Evolutionary conservation across 1,140 invertebrate species (phyloP).

Genomic region (Ridgeia piscesae): DNA sequence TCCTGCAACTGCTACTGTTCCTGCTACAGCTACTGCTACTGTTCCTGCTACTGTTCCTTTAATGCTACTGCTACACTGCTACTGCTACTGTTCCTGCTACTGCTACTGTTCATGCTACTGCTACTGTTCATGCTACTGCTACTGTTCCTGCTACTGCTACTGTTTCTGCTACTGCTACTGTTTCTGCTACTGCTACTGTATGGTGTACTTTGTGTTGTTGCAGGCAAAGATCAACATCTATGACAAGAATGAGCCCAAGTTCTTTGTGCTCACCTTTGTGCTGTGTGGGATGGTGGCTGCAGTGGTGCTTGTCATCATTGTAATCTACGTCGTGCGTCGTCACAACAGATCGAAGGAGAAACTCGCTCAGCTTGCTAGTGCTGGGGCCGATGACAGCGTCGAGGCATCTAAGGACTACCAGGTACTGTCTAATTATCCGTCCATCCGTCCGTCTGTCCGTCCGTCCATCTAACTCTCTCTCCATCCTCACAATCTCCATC

Average conservation of each 20-base stretch:
- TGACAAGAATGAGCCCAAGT: conserved; percentile 51
- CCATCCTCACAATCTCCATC: background rate
- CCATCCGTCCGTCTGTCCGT: background rate
- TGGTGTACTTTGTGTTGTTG: conserved; percentile 12
- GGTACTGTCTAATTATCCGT: conserved; percentile 52
- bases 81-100: no score
- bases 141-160: no score
- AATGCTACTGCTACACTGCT: no score
- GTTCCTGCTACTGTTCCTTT: no score
- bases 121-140: no score
- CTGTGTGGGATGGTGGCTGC: conserved; percentile 69
- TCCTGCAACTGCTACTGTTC: no score
- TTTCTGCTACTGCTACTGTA: no score
- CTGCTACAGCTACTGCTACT: no score
- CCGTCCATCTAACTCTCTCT: background rate
- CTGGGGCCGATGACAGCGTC: conserved; percentile 52
- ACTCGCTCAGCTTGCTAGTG: conserved; percentile 59
- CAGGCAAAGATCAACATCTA: conserved; percentile 45
- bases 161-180: no score
- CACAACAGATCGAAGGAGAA: conserved; percentile 73
- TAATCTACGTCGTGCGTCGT: conserved; percentile 73
- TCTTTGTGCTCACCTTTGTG: conserved; percentile 65
- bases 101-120: no score
- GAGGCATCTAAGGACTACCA: conserved; percentile 94
- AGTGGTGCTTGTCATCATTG: conserved; percentile 68